A percentile compares a stretch with the other conserved stretches of the same genome.
phyloP scores from a whole-genome alignment of 2,797 vertebrate species.

The Valencia hispanica region DNA sequence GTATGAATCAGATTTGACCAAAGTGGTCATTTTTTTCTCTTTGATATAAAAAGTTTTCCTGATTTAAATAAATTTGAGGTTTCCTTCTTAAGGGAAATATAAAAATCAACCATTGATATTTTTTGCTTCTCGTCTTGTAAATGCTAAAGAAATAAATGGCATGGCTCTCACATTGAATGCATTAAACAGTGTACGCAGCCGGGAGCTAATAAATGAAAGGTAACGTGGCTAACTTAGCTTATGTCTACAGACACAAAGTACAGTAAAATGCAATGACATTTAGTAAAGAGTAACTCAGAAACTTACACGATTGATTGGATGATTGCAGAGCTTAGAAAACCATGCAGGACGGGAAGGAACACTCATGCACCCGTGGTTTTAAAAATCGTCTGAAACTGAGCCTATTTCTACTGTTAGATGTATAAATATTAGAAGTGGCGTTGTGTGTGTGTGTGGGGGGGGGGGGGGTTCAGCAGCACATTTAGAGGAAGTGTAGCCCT shows the following conservation, averaged over 20 bases:
- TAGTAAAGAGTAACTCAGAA: conserved; percentile 37
- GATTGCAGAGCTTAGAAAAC: conserved; percentile 1
- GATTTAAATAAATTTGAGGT: background rate
- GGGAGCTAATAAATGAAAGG: conserved; percentile 24
- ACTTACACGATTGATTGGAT: conserved; percentile 13
- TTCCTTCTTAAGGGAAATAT: background rate
- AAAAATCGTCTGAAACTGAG: conserved; percentile 17
- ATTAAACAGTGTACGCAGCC: background rate
- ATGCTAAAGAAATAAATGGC: background rate
- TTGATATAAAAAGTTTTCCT: background rate
- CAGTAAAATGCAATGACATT: conserved; percentile 49
- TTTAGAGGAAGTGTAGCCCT: conserved; percentile 69
- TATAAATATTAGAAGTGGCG: conserved; percentile 14
- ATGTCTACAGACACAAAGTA: conserved; percentile 51
- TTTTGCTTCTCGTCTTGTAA: background rate
- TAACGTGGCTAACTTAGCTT: conserved; percentile 36
- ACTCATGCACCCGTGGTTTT: conserved; percentile 39
- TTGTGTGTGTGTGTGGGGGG: too few species aligned
- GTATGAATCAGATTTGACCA: background rate
- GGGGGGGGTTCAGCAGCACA: conserved; percentile 13
- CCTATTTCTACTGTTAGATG: conserved; percentile 3
- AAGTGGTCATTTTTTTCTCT: too few species aligned
- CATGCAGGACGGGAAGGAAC: conserved; percentile 8
- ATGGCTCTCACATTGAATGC: background rate
- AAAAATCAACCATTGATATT: background rate